Base-by-base conservation (phyloP, 1,140 invertebrate species). In the Drosophila chauvacae region DNA sequence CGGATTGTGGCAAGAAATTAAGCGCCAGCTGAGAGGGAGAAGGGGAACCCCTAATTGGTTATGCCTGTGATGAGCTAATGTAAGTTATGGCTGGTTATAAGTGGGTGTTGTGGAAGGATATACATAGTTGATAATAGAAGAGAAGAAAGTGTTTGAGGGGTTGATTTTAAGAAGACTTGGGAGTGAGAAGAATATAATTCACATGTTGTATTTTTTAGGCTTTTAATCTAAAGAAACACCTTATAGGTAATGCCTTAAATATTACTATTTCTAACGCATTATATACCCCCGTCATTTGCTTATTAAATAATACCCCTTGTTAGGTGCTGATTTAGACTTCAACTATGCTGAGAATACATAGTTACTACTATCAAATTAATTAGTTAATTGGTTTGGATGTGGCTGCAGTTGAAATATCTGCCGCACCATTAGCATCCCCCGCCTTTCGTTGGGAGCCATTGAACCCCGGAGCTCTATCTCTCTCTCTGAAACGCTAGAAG, bases 71-170 rank as follows among this genome's bases (percentile, higher is more conserved):
- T 62, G 51, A 76, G 83, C 75, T 87, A 79, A 81, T 82, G 61
- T 76, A 82, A 82, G 65, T 77, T 88, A 80, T 83, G 80, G 59
- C 56, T 76, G 79, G 75, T 76, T 75, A 28, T 71, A 53, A 79
- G 82, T 72, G 82, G 50, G 50, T 44, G 37, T 51, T 10, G 42
- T 11, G 28, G 23, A 23, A 44, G 48, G 42, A 35, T 47, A 57
- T 20, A 20, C 20, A 20, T 16, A 1, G 53, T 23, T n/a, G 53
- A 16, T 55, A 37, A 23, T 55, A 39, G 20, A 23, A 7, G 9
- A 53, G 58, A 64, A 10, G 64, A 71, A 80, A 84, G 61, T 68
- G 55, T 50, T 60, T 28, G 26, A 18, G 26, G 23, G 18, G 20
- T 51, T 65, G 45, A 56, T 20, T 7, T 2, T 1, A 5, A 59